These are phyloP conservation scores for Sipha maydis DNA, from an alignment of 2,888 invertebrate species.

Conservation along the genomic window DNA sequence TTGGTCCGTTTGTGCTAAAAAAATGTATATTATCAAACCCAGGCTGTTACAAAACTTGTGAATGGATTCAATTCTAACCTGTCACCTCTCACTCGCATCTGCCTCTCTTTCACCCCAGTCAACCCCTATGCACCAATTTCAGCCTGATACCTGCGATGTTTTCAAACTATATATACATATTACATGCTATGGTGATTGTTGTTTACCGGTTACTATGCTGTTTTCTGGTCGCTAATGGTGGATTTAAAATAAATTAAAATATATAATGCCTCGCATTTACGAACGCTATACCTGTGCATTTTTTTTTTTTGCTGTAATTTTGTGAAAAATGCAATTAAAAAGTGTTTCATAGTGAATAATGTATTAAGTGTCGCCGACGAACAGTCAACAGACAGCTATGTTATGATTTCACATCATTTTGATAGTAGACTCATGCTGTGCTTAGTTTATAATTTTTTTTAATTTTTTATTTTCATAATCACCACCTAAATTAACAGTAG, in stretches of 20 bases:
- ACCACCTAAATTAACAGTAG: conserved; percentile 55
- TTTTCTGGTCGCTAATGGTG: conserved; percentile 59
- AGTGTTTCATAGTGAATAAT: conserved; percentile 59
- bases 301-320: conserved; percentile 54
- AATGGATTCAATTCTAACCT: conserved; percentile 60
- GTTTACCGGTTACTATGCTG: conserved; percentile 60
- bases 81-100: conserved; percentile 58
- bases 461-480: conserved; percentile 11
- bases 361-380: conserved; percentile 51
- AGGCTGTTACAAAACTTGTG: conserved; percentile 48
- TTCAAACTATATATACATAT: conserved; percentile 47
- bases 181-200: conserved; percentile 59
- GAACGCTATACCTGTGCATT: conserved; percentile 60
- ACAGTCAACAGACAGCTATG: conserved; percentile 52
- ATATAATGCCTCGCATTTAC: conserved; percentile 56
- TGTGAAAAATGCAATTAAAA: conserved; percentile 58
- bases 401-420: conserved; percentile 59
- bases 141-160: conserved; percentile 58
- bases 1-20: conserved; percentile 44
- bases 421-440: conserved; percentile 57
- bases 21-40: conserved; percentile 45
- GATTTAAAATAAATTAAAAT: conserved; percentile 53
- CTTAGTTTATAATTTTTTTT: conserved; percentile 59
- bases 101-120: conserved; percentile 47
- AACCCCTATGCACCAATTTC: conserved; percentile 52